Conservation (phyloP, 2,888 invertebrate species). For the Cryptus armator region DNA sequence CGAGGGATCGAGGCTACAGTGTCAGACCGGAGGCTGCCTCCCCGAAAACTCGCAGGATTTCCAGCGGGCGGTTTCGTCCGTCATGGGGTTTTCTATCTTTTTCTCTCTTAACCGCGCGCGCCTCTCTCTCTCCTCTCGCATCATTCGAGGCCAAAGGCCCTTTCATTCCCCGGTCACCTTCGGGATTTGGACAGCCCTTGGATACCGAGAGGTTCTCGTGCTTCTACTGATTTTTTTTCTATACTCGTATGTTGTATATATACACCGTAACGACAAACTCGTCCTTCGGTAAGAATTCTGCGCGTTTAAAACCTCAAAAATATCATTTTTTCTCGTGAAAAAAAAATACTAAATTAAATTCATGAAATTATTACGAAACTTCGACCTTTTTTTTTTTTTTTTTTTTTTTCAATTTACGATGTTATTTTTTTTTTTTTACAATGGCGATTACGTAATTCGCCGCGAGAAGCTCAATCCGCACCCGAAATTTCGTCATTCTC, state of each 20-base stretch:
- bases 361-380: too few species aligned
- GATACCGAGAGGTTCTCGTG: slow-evolving; percentile 62
- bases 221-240: slow-evolving; percentile 23
- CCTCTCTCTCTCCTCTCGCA: slow-evolving; percentile 42
- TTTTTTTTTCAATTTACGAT: too few species aligned
- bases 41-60: slow-evolving; percentile 68
- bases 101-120: slow-evolving; percentile 27
- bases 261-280: not conserved
- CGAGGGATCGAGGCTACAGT: slow-evolving; percentile 55
- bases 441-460: too few species aligned
- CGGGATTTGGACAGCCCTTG: slow-evolving; percentile 62
- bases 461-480: too few species aligned
- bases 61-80: slow-evolving; percentile 74
- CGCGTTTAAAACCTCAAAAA: too few species aligned
- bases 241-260: not conserved
- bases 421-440: too few species aligned
- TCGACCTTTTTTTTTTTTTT: too few species aligned
- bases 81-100: slow-evolving; percentile 62
- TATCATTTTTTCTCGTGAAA: too few species aligned
- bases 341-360: too few species aligned
- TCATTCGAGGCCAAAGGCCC: slow-evolving; percentile 73
- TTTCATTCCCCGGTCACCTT: slow-evolving; percentile 64
- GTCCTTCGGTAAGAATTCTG: not conserved
- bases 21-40: slow-evolving; percentile 28
- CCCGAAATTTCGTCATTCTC: too few species aligned